These are phyloP conservation scores for Sebastiscus albofasciatus DNA, from an alignment of 2,797 vertebrate species.

Conservation along the genomic window DNA sequence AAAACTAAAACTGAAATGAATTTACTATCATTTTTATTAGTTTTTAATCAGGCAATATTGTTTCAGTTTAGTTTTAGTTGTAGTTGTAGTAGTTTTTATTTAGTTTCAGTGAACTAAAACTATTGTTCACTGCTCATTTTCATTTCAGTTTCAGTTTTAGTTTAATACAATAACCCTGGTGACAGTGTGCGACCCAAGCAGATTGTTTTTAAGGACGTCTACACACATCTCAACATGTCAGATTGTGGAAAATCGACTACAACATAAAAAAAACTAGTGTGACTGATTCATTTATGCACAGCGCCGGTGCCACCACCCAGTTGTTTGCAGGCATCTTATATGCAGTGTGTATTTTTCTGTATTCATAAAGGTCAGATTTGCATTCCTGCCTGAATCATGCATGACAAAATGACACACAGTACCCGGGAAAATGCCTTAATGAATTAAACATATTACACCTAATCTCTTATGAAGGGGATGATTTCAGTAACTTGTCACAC, in stretches of 20 bases:
- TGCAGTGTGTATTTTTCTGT: constrained; percentile 40
- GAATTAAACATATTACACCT: constrained; percentile 64
- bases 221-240: neutral
- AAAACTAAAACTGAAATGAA: too few relatives aligned
- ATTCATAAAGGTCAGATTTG: constrained; percentile 64
- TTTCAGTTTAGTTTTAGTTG: too few relatives aligned
- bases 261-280: neutral
- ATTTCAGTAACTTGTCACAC: constrained; percentile 50
- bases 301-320: neutral
- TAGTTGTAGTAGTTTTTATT: too few relatives aligned
- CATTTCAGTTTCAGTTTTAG: too few relatives aligned
- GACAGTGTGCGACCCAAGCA: constrained; percentile 9
- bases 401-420: constrained; percentile 35
- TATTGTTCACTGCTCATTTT: too few relatives aligned
- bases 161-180: neutral
- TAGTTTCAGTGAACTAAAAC: too few relatives aligned
- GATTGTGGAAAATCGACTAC: neutral
- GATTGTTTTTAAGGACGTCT: neutral
- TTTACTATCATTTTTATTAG: too few relatives aligned
- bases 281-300: constrained; percentile 13
- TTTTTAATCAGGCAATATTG: too few relatives aligned
- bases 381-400: constrained; percentile 42
- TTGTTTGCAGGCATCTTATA: constrained; percentile 26
- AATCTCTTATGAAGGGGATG: constrained; percentile 42
- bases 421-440: constrained; percentile 35